Evolutionary conservation across 1,140 invertebrate species (phyloP), one percentile per base, ranked within the genome.

Genomic region (Leptinotarsa defecta): DNA sequence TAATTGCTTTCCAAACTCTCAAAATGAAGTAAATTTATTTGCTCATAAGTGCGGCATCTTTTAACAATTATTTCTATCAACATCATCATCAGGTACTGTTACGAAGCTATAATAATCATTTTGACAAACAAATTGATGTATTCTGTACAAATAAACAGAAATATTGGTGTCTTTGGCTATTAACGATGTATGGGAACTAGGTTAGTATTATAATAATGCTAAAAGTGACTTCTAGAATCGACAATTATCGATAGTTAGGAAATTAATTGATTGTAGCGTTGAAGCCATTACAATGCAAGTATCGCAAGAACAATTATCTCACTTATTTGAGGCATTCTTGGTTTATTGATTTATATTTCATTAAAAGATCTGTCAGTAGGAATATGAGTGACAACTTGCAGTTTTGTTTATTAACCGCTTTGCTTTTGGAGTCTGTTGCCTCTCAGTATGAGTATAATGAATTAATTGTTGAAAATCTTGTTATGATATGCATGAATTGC

Each of bases 251-350:
- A 43, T 49, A 48, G 68, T 70, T 70, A 52, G 22, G 1, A n/a
- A 70, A 70, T 24, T 70, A 57, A 49, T 70, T 68, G 3, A 68
- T 24, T 68, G 43, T 15, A 15, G 43, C 27, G 4, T 70, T 49
- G 68, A 22, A 49, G 20, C 19, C n/a, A 52, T 48, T 49, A 70
- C 68, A 52, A 70, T 70, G 48, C 34, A 49, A 19, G 6, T 48
- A 70, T 70, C 11, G 43, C 68, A 43, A 49, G 34, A n/a, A 43
- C 43, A 70, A 70, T 49, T 70, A 49, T 49, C 19, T 49, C n/a
- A 20, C 19, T 22, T 70, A 70, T 70, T 70, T 52, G 48, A 70
- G 22, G 43, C 34, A 70, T 70, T 70, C 43, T 34, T 65, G 64
- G 22, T 65, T 65, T 22, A 65, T 27, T 65, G 64, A 65, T 65